Evolutionary conservation across 2,888 invertebrate species (phyloP).

Genomic region (Atherix ibis): DNA sequence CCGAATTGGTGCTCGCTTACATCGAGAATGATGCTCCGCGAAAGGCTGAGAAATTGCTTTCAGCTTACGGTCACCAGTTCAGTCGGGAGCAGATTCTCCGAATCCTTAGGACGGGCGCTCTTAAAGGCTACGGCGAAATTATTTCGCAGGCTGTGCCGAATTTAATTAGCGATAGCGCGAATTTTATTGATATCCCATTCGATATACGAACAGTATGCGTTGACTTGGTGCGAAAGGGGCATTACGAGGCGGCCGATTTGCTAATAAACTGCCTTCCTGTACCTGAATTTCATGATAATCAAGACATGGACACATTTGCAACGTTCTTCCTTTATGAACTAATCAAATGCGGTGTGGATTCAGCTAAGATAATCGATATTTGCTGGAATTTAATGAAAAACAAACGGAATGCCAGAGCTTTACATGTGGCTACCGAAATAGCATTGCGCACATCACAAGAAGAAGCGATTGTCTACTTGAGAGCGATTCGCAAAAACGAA

Average conservation of each 20-base stretch:
- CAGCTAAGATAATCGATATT: slow-evolving; percentile 23
- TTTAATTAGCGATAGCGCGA: slow-evolving; percentile 20
- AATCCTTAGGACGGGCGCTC: slow-evolving; percentile 14
- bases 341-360: slow-evolving; percentile 36
- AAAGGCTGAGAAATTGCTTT: slow-evolving; percentile 18
- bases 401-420: slow-evolving; percentile 21
- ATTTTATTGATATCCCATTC: slow-evolving; percentile 19
- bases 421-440: slow-evolving; percentile 38
- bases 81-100: slow-evolving; percentile 18
- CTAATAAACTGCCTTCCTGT: slow-evolving; percentile 27
- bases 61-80: slow-evolving; percentile 16
- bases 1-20: slow-evolving; percentile 35
- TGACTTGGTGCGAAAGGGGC: slow-evolving; percentile 36
- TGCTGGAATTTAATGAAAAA: slow-evolving; percentile 18
- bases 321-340: slow-evolving; percentile 41
- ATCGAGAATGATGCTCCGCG: slow-evolving; percentile 33
- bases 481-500: slow-evolving; percentile 18
- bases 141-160: slow-evolving; percentile 17
- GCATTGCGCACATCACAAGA: slow-evolving; percentile 32
- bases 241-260: slow-evolving; percentile 34
- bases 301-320: slow-evolving; percentile 40
- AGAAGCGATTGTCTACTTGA: slow-evolving; percentile 16
- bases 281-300: slow-evolving; percentile 25
- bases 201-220: slow-evolving; percentile 32
- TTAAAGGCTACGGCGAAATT: slow-evolving; percentile 8